Evolutionary conservation across 2,888 invertebrate genomes (phyloP).

Genomic region (Erpobdella octoculata): DNA sequence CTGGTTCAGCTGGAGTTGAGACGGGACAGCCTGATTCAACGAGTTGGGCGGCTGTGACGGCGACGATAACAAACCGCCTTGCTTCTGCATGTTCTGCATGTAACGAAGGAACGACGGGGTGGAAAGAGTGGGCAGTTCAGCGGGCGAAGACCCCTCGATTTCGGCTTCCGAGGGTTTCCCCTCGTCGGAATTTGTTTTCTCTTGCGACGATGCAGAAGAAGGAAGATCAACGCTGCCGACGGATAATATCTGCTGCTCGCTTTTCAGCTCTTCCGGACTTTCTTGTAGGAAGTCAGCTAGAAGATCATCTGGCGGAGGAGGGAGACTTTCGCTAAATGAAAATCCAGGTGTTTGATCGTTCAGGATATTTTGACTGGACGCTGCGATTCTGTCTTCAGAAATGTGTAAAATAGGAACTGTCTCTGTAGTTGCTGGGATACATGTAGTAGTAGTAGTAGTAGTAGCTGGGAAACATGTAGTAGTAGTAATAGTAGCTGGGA

Average conservation of each 20-base stretch:
- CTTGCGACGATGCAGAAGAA: not conserved
- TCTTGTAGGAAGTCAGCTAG: not conserved
- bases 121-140: not conserved
- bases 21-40: not conserved
- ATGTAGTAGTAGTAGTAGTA: too few relatives aligned
- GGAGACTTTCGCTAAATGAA: not conserved
- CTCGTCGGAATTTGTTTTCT: too few relatives aligned
- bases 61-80: not conserved
- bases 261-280: not conserved
- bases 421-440: too few relatives aligned
- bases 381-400: too few relatives aligned
- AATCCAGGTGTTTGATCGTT: too few relatives aligned
- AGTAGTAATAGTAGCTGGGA: too few relatives aligned
- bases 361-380: too few relatives aligned
- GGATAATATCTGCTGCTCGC: not conserved
- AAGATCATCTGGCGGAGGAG: constrained; percentile 6
- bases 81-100: constrained; percentile 18
- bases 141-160: not conserved
- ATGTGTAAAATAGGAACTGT: too few relatives aligned
- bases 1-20: not conserved
- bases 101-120: not conserved
- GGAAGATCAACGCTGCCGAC: not conserved
- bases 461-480: too few relatives aligned
- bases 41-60: not conserved
- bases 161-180: not conserved